Base-by-base conservation (phyloP, 2,113 vertebrate genomes). In the Eptatretus burgeri region DNA sequence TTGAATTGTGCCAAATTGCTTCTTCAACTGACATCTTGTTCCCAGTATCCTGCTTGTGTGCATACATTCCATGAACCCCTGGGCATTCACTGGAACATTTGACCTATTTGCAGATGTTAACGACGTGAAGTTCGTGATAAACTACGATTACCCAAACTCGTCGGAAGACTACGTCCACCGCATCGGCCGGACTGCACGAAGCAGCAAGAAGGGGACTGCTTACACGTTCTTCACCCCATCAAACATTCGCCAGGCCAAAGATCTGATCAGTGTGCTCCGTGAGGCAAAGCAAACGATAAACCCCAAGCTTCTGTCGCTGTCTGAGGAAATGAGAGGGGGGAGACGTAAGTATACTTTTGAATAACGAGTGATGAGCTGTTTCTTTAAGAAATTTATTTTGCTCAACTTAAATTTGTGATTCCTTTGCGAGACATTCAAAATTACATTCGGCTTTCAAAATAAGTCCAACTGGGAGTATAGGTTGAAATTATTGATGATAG, bases 71-170 rank as follows among this genome's bases (percentile, higher is more conserved):
- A 41, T 41, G 27, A 41, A 41, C 27, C 27, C 27, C 7, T 41
- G 27, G 27, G 27, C 27, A 7, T 41, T 41, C 27, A 41, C 27
- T 41, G 87, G 85, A 82, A 89, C 86, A 93, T 86, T 93, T 83
- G 86, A 91, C 89, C 87, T 82, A 82, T 83, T 93, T 93, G 87
- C 88, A 96, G 89, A 96, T 93, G 89, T 96, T 82, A 88, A 96
- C 83, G 89, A 96, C 85, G 85, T 96, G 80, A 96, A 94, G 94
- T 96, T 96, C 93, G 89, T 96, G 87, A 96, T 96, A 84, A 96
- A 96, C 85, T 96, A 94, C 93, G 89, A 96, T 85, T 96, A 96
- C 82, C 89, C 89, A 81, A 96, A 96, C 84, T 94, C 88, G 77
- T 96, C 89, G 68, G 89, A 96, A 80, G 89, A 96, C 78, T 96